Evolutionary conservation across 2,797 vertebrate genomes (phyloP).

Genomic region (Neosilurus hyrtlii): DNA sequence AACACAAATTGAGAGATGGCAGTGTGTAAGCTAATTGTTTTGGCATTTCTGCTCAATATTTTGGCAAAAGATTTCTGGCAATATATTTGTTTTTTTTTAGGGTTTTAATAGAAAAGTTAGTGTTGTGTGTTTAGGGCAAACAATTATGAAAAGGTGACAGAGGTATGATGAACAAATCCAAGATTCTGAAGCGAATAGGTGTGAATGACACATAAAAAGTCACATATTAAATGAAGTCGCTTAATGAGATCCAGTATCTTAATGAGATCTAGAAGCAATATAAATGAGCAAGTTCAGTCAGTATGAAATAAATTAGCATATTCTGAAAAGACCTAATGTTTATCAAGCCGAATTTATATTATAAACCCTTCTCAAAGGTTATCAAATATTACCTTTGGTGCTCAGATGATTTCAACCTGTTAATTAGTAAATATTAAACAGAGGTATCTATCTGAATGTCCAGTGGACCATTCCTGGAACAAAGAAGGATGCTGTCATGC

Average conservation of each 20-base stretch:
- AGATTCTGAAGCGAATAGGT: not conserved
- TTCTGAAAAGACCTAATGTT: not conserved
- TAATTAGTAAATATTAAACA: not conserved
- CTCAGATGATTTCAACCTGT: not conserved
- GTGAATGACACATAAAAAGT: not conserved
- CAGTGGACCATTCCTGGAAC: not conserved
- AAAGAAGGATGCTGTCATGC: not conserved
- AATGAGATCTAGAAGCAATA: slow-evolving; percentile 29
- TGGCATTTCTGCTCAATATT: too few species aligned
- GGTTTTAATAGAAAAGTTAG: too few species aligned
- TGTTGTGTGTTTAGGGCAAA: not conserved
- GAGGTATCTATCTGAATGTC: not conserved
- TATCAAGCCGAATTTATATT: not conserved
- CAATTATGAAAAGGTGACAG: not conserved
- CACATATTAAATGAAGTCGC: not conserved
- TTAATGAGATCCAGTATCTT: slow-evolving; percentile 7
- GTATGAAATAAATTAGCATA: not conserved
- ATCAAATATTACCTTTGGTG: not conserved
- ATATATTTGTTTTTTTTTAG: too few species aligned
- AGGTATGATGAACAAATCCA: not conserved
- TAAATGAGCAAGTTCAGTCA: slow-evolving; percentile 10
- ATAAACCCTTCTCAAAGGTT: not conserved
- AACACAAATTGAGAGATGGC: too few species aligned
- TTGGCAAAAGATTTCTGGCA: too few species aligned
- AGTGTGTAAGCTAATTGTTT: too few species aligned